Conservation (phyloP, 2,888 invertebrate genomes). For the Papilio protenor region DNA sequence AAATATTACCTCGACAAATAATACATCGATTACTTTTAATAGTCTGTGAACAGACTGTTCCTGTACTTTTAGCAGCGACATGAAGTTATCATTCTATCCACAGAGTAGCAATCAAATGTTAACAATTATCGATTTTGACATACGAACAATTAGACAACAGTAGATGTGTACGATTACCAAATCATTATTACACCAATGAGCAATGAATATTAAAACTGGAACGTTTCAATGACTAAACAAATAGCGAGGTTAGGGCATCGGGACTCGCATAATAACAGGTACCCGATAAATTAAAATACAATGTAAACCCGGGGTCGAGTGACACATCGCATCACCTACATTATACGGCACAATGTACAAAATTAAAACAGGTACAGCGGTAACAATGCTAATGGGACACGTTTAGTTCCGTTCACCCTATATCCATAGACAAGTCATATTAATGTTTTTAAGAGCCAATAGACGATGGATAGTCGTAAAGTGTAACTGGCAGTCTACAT, state of each 20-base stretch:
- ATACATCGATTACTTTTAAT: neutral
- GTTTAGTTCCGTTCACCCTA: conserved; percentile 19
- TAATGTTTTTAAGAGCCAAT: neutral
- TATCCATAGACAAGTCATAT: neutral
- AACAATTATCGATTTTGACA: neutral
- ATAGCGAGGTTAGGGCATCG: conserved; percentile 58
- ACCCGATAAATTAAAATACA: conserved; percentile 51
- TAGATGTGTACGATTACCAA: conserved; percentile 19
- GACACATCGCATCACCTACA: conserved; percentile 62
- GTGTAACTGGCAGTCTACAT: neutral
- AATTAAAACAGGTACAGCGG: conserved; percentile 51
- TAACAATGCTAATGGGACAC: conserved; percentile 34
- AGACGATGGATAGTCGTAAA: neutral
- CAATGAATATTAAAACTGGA: conserved; percentile 35
- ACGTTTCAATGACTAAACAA: conserved; percentile 61
- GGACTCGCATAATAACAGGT: conserved; percentile 59
- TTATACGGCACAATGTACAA: conserved; percentile 65
- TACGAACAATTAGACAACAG: neutral
- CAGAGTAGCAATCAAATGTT: neutral
- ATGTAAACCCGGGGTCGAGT: conserved; percentile 51
- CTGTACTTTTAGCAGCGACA: neutral
- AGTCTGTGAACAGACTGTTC: neutral
- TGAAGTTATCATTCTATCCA: neutral
- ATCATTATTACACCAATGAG: conserved; percentile 13
- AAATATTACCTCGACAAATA: neutral